phyloP scores from a whole-genome alignment of 2,888 invertebrate species.

The Caenorhabditis wallacei region DNA sequence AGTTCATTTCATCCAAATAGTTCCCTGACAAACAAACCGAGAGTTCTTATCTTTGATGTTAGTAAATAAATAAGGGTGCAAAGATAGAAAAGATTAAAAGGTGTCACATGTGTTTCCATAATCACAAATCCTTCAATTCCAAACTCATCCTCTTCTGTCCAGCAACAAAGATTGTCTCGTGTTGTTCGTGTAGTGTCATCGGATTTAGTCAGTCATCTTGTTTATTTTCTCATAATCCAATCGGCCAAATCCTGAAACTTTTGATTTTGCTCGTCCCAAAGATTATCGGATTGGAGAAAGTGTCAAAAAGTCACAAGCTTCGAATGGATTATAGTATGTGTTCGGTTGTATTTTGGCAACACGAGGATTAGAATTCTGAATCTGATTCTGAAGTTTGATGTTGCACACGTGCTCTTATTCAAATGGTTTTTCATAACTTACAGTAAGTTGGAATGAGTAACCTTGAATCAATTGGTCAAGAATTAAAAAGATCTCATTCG shows the following conservation, averaged over 20 bases:
- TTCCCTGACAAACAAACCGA: conserved; percentile 6
- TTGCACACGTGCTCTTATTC: neutral
- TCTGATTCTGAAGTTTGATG: neutral
- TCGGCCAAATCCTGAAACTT: conserved; percentile 25
- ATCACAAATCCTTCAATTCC: conserved; percentile 28
- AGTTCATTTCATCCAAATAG: neutral
- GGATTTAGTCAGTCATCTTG: conserved; percentile 39
- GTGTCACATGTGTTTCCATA: conserved; percentile 16
- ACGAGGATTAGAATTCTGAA: neutral
- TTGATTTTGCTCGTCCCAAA: conserved; percentile 43
- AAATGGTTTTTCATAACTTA: too few species aligned
- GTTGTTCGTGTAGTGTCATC: conserved; percentile 48
- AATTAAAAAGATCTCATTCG: conserved; percentile 11
- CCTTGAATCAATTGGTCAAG: conserved; percentile 6
- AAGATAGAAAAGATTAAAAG: conserved; percentile 8
- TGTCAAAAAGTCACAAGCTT: conserved; percentile 6
- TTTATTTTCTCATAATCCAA: conserved; percentile 49
- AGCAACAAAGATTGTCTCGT: conserved; percentile 30
- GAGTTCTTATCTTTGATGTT: conserved; percentile 1
- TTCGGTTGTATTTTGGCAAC: conserved; percentile 3
- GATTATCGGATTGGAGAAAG: conserved; percentile 37
- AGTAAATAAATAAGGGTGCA: conserved; percentile 42
- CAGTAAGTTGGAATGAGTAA: neutral
- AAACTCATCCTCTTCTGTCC: conserved; percentile 16
- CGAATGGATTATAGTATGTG: conserved; percentile 31